These are phyloP conservation scores for Drosophila albomicans DNA, from an alignment of 1,140 invertebrate species.

Conservation along the genomic window DNA sequence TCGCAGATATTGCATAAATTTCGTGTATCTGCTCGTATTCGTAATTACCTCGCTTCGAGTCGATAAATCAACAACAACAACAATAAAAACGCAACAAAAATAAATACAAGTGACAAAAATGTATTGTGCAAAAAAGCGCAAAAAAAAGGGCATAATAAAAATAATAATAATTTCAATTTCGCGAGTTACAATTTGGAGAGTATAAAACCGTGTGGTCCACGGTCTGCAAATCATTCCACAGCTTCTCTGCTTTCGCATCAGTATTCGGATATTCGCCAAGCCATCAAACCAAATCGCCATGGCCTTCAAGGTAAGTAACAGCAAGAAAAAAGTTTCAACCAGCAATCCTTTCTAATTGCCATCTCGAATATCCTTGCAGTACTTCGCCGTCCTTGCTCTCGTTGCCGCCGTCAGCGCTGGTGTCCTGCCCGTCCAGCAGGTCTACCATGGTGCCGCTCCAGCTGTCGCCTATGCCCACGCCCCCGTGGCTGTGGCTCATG, in stretches of 20 bases:
- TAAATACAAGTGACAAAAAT: constrained; percentile 74
- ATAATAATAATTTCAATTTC: constrained; percentile 53
- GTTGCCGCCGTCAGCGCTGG: constrained; percentile 68
- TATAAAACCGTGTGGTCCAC: constrained; percentile 64
- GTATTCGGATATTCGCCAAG: constrained; percentile 53
- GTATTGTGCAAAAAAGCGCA: constrained; percentile 43
- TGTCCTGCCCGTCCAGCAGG: constrained; percentile 63
- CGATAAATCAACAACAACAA: constrained; percentile 58
- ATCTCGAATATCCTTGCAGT: constrained; percentile 31
- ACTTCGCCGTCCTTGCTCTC: constrained; percentile 68
- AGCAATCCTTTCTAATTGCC: neutral
- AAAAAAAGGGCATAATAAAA: constrained; percentile 29
- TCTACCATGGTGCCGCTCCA: constrained; percentile 55
- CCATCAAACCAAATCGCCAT: constrained; percentile 55
- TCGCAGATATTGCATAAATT: constrained; percentile 66
- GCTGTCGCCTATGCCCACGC: constrained; percentile 46
- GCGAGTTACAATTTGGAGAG: constrained; percentile 34
- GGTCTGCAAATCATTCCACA: constrained; percentile 74
- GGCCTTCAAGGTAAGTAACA: constrained; percentile 70
- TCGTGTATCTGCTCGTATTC: constrained; percentile 24
- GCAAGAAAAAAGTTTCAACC: neutral
- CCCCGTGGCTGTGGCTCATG: constrained; percentile 67
- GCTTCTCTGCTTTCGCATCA: constrained; percentile 58
- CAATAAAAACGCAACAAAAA: constrained; percentile 15
- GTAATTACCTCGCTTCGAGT: constrained; percentile 53